These are phyloP conservation scores for Neuroterus valhalla DNA, from an alignment of 1,140 invertebrate genomes.

Conservation along the genomic window DNA sequence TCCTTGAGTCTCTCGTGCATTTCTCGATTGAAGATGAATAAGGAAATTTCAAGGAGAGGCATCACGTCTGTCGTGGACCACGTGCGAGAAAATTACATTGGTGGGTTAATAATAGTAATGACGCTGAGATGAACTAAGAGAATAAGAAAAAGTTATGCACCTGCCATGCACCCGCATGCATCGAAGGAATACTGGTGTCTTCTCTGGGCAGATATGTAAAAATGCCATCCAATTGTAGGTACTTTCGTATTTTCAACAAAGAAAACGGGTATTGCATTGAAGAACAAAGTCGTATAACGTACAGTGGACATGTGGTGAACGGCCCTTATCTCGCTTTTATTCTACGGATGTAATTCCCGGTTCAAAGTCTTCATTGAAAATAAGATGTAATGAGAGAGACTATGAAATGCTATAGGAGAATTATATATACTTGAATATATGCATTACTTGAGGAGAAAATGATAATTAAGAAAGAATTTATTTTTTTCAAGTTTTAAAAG, in stretches of 20 bases:
- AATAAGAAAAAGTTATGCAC: constrained; percentile 55
- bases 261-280: constrained; percentile 28
- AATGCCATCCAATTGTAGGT: constrained; percentile 15
- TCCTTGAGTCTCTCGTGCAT: background rate
- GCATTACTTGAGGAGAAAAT: constrained; percentile 13
- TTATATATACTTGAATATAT: background rate
- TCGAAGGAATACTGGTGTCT: constrained; percentile 32
- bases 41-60: constrained; percentile 18
- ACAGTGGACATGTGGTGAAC: background rate
- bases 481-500: constrained; percentile 34
- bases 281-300: constrained; percentile 33
- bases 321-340: background rate
- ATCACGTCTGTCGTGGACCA: constrained; percentile 5
- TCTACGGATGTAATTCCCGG: background rate
- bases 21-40: constrained; percentile 10
- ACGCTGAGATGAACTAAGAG: constrained; percentile 38
- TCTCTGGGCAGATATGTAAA: constrained; percentile 34
- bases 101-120: constrained; percentile 64
- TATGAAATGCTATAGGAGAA: background rate
- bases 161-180: constrained; percentile 66
- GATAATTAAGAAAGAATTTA: constrained; percentile 40
- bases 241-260: constrained; percentile 43
- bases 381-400: too few species aligned
- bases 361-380: background rate
- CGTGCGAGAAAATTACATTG: constrained; percentile 42